Conservation (phyloP, 2,797 vertebrate species). For the Pteropus rufus region DNA sequence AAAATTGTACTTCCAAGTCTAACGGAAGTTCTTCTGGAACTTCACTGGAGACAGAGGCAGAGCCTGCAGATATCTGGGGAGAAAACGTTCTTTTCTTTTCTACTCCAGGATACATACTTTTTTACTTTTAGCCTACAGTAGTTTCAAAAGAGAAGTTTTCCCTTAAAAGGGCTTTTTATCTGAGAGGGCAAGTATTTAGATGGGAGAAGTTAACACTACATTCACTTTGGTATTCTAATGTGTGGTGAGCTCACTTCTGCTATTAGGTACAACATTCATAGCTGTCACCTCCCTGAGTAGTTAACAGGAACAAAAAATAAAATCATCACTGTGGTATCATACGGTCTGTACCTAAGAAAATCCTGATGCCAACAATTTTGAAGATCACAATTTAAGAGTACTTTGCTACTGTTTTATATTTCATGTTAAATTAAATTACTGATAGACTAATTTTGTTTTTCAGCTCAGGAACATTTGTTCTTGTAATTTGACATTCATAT, state of each 20-base stretch:
- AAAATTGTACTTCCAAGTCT: background rate
- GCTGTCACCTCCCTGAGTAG: background rate
- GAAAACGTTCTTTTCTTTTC: background rate
- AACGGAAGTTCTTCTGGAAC: background rate
- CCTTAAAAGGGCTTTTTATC: background rate
- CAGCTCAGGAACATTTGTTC: constrained; percentile 62
- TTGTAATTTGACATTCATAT: constrained; percentile 61
- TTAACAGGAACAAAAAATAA: constrained; percentile 53
- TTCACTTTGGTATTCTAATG: background rate
- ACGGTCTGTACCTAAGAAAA: constrained; percentile 47
- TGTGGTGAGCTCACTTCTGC: background rate
- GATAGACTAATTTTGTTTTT: constrained; percentile 61
- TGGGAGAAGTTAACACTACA: background rate
- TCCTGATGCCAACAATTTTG: constrained; percentile 66
- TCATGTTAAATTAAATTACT: constrained; percentile 66
- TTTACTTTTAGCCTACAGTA: background rate
- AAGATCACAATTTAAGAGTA: constrained; percentile 68
- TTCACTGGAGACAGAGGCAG: background rate
- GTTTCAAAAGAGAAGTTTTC: background rate
- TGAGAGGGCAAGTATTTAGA: background rate
- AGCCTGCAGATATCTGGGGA: background rate
- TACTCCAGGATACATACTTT: background rate
- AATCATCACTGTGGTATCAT: background rate
- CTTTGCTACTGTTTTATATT: constrained; percentile 65
- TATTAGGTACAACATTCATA: background rate